Base-by-base conservation (phyloP, 1,140 invertebrate species). In the Oreohelix idahoensis region DNA sequence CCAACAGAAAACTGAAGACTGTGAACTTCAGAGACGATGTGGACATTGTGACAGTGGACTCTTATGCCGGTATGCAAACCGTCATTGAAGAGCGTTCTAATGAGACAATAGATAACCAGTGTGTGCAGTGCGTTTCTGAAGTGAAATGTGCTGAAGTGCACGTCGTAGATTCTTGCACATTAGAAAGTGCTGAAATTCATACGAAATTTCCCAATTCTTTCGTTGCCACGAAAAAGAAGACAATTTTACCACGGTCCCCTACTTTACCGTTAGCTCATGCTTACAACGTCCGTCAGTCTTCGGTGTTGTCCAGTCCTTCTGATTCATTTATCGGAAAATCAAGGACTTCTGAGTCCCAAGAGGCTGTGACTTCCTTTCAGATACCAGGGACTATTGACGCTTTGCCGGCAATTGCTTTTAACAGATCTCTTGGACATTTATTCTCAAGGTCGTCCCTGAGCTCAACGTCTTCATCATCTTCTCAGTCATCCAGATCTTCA, bases 161-260 rank as follows among this genome's bases (percentile, higher is more conserved):
- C n/a, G 63, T 42, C 0, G 79, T n/a, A 1, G 39, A 42, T 51
- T 51, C 29, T 8, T 49, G 39, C 23, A 71, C 69, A 10, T 38
- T 58, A n/a, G 69, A 42, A n/a, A 71, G 35, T 36, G 66, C n/a
- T 23, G 35, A 75, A 35, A 70, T 82, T 29, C 39, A 82, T 4
- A 82, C 80, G 4, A 82, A 82, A 75, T 82, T 82, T 51, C 80
- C 80, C 4, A 82, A 82, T 36, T 82, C 80, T 0, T 82, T 82
- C 35, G 80, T 82, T 36, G 80, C 80, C 0, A 53, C 80, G 1
- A 82, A 58, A 63, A 69, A 36, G 29, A 80, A 70, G 45, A 38
- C 15, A 1, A 66, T 23, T 39, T 26, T 79, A 10, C 11, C 77
- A 26, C 13, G 77, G 29, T 63, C 77, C 11, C 35, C 4, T 1